These are phyloP conservation scores for Corvus moneduloides DNA, from an alignment of 2,113 vertebrate genomes.

Conservation along the genomic window DNA sequence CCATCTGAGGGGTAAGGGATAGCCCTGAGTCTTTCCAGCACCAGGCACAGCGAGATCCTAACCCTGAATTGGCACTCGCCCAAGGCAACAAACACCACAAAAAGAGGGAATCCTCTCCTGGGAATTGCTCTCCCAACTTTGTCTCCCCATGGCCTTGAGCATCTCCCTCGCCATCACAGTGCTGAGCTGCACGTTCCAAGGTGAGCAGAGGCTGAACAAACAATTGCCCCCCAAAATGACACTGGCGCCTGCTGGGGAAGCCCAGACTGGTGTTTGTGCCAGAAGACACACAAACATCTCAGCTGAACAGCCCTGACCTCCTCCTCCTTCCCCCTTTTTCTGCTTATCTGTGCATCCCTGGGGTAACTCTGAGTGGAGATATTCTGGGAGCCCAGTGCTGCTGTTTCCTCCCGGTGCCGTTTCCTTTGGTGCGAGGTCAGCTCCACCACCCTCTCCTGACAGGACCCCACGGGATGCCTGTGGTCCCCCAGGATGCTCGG, in stretches of 20 bases:
- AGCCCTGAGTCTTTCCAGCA: background rate
- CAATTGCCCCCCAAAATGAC: background rate
- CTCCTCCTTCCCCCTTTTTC: background rate
- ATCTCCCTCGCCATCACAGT: accelerated
- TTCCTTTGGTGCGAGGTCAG: background rate
- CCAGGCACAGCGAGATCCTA: background rate
- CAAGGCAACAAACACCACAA: background rate
- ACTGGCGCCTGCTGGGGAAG: background rate
- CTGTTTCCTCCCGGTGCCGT: background rate
- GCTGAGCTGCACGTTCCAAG: background rate
- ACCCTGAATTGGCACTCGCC: background rate
- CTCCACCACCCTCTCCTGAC: background rate
- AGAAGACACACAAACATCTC: background rate
- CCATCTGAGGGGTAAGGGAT: background rate
- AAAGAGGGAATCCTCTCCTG: background rate
- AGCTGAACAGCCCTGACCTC: slow-evolving; percentile 20
- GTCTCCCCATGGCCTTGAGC: background rate
- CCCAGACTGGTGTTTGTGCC: background rate
- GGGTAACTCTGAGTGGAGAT: background rate
- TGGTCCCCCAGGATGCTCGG: background rate
- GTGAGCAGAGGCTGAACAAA: background rate
- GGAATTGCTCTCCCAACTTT: background rate
- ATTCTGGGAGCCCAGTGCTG: background rate
- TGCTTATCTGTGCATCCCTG: slow-evolving; percentile 42
- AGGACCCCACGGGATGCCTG: background rate